A percentile compares a stretch with the other conserved stretches of the same genome.
These are phyloP conservation scores for Hypsibius dujardini DNA, from an alignment of 1,140 invertebrate genomes.

Conservation along the genomic window DNA sequence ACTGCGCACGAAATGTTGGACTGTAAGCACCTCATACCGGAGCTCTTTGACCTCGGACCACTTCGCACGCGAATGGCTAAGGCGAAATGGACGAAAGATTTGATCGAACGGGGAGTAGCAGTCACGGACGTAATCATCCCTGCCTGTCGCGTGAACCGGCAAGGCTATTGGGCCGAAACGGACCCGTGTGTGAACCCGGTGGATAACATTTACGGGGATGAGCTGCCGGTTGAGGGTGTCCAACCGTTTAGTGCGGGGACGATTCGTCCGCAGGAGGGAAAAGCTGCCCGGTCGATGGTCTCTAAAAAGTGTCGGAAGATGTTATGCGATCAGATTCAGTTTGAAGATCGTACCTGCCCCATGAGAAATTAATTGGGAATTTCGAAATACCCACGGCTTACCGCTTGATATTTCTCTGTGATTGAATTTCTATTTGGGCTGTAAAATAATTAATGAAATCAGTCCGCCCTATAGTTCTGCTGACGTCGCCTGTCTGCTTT, in stretches of 20 bases:
- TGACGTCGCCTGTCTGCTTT: too few relatives aligned
- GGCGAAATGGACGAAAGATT: constrained; percentile 13
- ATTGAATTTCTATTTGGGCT: too few relatives aligned
- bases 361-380: too few relatives aligned
- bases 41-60: constrained; percentile 9
- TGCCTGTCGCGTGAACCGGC: constrained; percentile 2
- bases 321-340: background rate
- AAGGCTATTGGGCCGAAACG: background rate
- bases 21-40: constrained; percentile 10
- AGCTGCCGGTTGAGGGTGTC: background rate
- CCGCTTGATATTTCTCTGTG: too few relatives aligned
- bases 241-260: background rate
- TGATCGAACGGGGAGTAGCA: background rate
- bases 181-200: background rate
- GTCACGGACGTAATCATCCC: background rate
- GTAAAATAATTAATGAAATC: too few relatives aligned
- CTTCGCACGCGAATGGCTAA: constrained; percentile 7
- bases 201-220: constrained; percentile 8
- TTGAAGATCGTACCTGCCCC: background rate
- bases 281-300: background rate
- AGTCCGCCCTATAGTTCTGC: too few relatives aligned
- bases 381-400: too few relatives aligned
- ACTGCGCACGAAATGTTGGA: constrained; percentile 16
- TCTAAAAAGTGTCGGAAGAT: background rate
- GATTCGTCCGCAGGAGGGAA: background rate